phyloP scores from a whole-genome alignment of 2,113 vertebrate genomes.

The Charadrius vociferus region DNA sequence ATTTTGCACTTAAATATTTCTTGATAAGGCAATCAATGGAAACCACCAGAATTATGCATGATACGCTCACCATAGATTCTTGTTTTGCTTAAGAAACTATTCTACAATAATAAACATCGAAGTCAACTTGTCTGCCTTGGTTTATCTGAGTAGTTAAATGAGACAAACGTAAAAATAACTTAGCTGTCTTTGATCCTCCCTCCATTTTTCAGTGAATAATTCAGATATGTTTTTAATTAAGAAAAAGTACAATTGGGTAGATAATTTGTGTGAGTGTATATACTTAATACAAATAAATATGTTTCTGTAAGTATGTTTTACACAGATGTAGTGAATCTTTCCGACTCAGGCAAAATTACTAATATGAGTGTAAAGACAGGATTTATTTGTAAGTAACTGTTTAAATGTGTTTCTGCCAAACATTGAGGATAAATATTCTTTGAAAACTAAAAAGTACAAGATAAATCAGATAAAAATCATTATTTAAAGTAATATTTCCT shows the following conservation, averaged over 20 bases:
- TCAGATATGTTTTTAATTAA: neutral
- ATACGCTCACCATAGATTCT: neutral
- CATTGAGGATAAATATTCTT: neutral
- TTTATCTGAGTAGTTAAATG: neutral
- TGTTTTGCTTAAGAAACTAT: neutral
- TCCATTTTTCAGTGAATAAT: neutral
- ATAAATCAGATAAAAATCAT: neutral
- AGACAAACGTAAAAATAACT: neutral
- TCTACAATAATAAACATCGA: neutral
- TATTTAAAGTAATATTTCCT: neutral
- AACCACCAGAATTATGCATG: neutral
- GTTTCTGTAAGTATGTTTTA: neutral
- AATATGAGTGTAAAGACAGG: neutral
- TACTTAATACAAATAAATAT: neutral
- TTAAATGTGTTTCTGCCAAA: neutral
- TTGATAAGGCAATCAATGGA: neutral
- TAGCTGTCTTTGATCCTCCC: neutral
- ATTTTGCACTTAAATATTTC: neutral
- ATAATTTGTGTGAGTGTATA: neutral
- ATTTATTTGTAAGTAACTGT: neutral
- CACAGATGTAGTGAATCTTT: neutral
- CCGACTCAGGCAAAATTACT: neutral
- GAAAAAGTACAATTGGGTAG: neutral
- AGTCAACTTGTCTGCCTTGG: neutral
- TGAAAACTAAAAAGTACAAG: neutral